Conservation (phyloP, 2,797 vertebrate species). For the Peromyscus eremicus region DNA sequence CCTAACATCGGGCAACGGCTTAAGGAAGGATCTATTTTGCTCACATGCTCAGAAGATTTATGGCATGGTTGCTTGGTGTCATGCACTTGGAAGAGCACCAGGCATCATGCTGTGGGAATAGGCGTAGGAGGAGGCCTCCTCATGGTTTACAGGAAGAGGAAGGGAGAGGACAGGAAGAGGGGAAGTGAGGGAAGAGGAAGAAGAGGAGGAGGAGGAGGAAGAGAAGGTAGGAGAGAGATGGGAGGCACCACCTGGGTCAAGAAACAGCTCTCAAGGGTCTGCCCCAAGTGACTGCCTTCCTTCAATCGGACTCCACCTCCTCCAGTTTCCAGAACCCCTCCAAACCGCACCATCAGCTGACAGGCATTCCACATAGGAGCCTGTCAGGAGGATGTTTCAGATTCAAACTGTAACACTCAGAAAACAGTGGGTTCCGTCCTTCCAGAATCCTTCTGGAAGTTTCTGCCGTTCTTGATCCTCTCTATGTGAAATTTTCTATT, state of each 20-base stretch:
- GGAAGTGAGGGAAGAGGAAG: no score
- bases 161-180: background rate
- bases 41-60: background rate
- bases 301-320: background rate
- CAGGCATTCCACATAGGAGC: background rate
- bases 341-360: background rate
- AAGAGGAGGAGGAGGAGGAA: background rate
- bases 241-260: background rate
- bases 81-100: background rate
- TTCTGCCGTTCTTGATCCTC: background rate
- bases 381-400: background rate
- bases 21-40: background rate
- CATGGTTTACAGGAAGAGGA: background rate
- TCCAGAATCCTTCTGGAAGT: slow-evolving; percentile 4
- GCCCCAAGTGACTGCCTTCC: background rate
- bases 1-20: background rate
- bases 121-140: background rate
- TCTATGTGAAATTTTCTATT: background rate
- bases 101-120: background rate
- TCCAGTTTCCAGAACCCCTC: background rate
- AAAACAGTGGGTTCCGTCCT: background rate
- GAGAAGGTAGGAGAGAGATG: background rate
- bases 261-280: background rate
- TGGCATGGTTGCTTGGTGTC: background rate
- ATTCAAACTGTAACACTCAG: background rate